These are phyloP conservation scores for Aphyosemion australe DNA, from an alignment of 2,113 vertebrate genomes.

Conservation along the genomic window DNA sequence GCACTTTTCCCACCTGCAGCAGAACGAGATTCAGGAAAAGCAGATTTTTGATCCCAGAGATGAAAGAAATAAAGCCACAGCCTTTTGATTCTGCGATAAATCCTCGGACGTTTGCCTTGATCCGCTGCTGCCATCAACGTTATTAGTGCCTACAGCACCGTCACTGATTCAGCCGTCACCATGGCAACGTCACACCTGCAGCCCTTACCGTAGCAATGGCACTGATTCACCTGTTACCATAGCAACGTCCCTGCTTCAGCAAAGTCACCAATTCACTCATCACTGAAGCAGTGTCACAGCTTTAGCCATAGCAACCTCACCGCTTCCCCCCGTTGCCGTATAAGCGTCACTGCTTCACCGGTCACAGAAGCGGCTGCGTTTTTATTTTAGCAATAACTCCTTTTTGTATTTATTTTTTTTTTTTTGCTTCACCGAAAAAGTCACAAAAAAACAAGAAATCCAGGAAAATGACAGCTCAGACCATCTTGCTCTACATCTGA, in stretches of 20 bases:
- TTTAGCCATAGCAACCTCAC: too few species aligned
- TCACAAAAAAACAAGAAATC: background rate
- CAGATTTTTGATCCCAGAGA: background rate
- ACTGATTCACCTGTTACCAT: too few species aligned
- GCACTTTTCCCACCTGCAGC: slow-evolving; percentile 48
- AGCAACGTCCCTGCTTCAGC: too few species aligned
- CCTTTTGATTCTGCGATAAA: slow-evolving; percentile 38
- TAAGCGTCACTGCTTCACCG: too few species aligned
- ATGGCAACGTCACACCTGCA: too few species aligned
- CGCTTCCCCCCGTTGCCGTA: too few species aligned
- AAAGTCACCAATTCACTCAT: too few species aligned
- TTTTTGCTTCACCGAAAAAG: background rate
- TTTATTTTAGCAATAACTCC: background rate
- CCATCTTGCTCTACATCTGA: too few species aligned
- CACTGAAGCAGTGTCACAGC: too few species aligned
- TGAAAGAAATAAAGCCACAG: slow-evolving; percentile 13
- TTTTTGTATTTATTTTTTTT: background rate
- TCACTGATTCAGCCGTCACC: slow-evolving; percentile 21
- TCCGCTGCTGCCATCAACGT: slow-evolving; percentile 62
- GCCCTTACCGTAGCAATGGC: too few species aligned
- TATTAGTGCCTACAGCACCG: slow-evolving; percentile 68
- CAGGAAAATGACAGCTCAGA: background rate
- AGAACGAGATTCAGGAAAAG: slow-evolving; percentile 19
- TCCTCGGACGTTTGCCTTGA: slow-evolving; percentile 57
- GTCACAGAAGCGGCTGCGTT: too few species aligned